Evolutionary conservation across 2,797 vertebrate species (phyloP).

Genomic region (Poeciliopsis turneri): DNA sequence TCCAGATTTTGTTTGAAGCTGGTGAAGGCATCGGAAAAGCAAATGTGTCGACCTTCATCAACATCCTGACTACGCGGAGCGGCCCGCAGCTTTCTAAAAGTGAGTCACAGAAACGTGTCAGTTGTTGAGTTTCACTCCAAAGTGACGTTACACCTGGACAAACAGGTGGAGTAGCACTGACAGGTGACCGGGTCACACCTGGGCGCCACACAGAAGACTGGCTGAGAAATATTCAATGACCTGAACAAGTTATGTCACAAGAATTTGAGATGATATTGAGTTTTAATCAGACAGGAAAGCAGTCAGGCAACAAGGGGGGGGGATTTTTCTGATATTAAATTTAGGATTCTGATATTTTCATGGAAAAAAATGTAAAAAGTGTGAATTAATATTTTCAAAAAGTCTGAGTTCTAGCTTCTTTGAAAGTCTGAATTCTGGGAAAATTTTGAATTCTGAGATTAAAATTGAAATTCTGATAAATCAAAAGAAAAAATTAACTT

Average conservation of each 20-base stretch:
- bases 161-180: slow-evolving; percentile 55
- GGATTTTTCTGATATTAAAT: not conserved
- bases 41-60: slow-evolving; percentile 76
- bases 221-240: not conserved
- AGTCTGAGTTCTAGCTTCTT: too few species aligned
- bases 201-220: not conserved
- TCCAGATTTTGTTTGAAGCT: slow-evolving; percentile 88
- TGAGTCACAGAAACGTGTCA: slow-evolving; percentile 54
- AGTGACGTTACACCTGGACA: slow-evolving; percentile 22
- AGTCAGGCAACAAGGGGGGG: too few species aligned
- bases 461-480: too few species aligned
- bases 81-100: slow-evolving; percentile 85
- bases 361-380: too few species aligned
- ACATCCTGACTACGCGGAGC: slow-evolving; percentile 84
- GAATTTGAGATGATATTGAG: not conserved
- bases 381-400: too few species aligned
- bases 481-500: too few species aligned
- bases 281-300: not conserved
- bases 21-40: slow-evolving; percentile 81
- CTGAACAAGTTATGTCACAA: not conserved
- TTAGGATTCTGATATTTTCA: not conserved
- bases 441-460: too few species aligned
- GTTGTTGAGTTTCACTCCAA: slow-evolving; percentile 1
- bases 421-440: too few species aligned
- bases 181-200: slow-evolving; percentile 38